phyloP scores from a whole-genome alignment of 2,888 invertebrate species.

The Sarcophaga subvicina region DNA sequence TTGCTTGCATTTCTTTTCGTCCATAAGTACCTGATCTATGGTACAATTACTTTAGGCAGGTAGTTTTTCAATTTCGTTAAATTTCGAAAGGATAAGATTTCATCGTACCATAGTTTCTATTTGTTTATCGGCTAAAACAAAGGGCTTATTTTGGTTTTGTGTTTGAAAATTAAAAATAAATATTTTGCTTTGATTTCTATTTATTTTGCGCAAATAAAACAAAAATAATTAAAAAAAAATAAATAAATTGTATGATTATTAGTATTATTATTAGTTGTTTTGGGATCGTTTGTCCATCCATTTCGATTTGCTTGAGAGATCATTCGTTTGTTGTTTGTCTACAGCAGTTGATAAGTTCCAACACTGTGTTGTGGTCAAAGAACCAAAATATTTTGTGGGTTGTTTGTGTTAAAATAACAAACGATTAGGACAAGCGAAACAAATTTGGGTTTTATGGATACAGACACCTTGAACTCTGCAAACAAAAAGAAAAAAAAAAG shows the following conservation, averaged over 20 bases:
- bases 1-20: background rate
- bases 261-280: background rate
- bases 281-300: background rate
- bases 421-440: conserved; percentile 28
- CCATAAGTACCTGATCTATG: background rate
- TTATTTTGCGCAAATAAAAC: conserved; percentile 49
- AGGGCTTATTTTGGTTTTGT: conserved; percentile 35
- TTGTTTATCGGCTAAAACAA: conserved; percentile 10
- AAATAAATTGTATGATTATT: background rate
- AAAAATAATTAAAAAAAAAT: background rate
- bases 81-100: background rate
- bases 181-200: conserved; percentile 56
- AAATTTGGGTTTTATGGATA: background rate
- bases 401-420: conserved; percentile 52
- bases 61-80: background rate
- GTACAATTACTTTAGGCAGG: background rate
- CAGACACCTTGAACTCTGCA: background rate
- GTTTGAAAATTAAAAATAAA: conserved; percentile 63
- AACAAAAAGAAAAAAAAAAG: too few relatives aligned
- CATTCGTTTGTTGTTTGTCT: background rate
- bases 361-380: conserved; percentile 16
- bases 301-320: background rate
- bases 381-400: conserved; percentile 53
- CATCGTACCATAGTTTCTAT: background rate
- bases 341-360: background rate